phyloP scores from a whole-genome alignment of 2,888 invertebrate genomes.

The Drosophila meridiana region DNA sequence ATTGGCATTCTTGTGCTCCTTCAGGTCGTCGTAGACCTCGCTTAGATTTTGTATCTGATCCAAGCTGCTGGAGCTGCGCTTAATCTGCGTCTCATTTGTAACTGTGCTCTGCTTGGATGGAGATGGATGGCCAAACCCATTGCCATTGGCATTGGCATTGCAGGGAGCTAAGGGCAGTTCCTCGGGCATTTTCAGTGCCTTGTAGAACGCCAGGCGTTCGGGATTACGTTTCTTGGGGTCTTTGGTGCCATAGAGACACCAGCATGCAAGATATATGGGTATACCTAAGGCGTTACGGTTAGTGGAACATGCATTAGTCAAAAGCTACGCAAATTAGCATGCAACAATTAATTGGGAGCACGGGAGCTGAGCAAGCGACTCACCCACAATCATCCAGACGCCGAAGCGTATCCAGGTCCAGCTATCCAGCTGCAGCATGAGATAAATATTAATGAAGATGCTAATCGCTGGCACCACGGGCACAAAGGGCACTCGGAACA shows the following conservation, averaged over 20 bases:
- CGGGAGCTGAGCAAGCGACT: constrained; percentile 68
- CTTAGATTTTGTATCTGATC: constrained; percentile 81
- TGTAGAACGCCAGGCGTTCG: constrained; percentile 65
- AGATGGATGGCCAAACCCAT: constrained; percentile 31
- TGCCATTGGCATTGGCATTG: constrained; percentile 13
- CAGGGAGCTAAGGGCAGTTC: not conserved
- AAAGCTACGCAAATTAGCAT: constrained; percentile 44
- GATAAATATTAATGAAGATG: constrained; percentile 92
- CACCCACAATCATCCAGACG: constrained; percentile 93
- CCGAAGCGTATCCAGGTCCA: constrained; percentile 94
- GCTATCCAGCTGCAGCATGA: constrained; percentile 92
- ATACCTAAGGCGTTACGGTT: constrained; percentile 74
- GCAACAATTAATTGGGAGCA: constrained; percentile 20
- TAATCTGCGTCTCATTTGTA: constrained; percentile 52
- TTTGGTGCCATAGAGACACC: constrained; percentile 78
- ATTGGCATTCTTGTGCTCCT: constrained; percentile 80
- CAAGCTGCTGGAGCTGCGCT: constrained; percentile 62
- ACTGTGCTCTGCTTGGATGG: constrained; percentile 49
- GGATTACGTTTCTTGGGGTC: constrained; percentile 72
- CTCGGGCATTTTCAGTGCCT: constrained; percentile 44
- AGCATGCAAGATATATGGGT: constrained; percentile 81
- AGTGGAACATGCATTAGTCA: constrained; percentile 62
- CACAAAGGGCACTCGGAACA: constrained; percentile 91
- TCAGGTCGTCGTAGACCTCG: constrained; percentile 75
- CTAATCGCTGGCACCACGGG: constrained; percentile 93